Evolutionary conservation across 2,888 invertebrate species (phyloP).

Genomic region (Meloe dianella): DNA sequence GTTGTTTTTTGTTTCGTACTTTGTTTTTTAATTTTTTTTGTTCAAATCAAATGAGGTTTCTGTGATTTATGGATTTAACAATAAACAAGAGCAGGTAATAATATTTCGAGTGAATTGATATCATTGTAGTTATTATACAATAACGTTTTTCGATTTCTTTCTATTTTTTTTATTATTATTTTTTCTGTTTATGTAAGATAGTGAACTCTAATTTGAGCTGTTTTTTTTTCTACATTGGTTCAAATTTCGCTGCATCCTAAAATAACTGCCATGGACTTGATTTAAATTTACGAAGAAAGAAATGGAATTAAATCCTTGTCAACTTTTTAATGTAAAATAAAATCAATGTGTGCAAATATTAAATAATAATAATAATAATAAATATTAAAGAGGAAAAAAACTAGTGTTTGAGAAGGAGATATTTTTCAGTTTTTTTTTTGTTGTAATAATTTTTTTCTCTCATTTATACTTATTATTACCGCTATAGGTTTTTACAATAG

Average conservation of each 20-base stretch:
- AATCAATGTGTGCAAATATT: conserved; percentile 50
- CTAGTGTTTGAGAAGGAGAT: neutral
- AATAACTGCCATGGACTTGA: conserved; percentile 42
- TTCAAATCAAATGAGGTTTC: conserved; percentile 14
- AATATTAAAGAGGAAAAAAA: neutral
- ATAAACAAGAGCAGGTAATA: neutral
- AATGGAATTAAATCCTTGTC: conserved; percentile 29
- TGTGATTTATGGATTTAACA: conserved; percentile 10
- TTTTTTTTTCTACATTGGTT: conserved; percentile 15
- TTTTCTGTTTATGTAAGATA: conserved; percentile 13
- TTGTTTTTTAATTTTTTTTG: too few relatives aligned
- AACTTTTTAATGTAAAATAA: conserved; percentile 43
- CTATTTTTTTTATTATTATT: conserved; percentile 14
- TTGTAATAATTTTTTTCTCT: conserved; percentile 41
- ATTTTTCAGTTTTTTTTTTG: conserved; percentile 41
- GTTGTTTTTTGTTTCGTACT: conserved; percentile 14
- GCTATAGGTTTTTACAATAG: conserved; percentile 47
- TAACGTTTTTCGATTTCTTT: neutral
- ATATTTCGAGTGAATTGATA: conserved; percentile 3
- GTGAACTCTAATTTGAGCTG: neutral
- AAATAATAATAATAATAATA: conserved; percentile 38
- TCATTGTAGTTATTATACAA: conserved; percentile 7
- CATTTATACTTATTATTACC: conserved; percentile 45
- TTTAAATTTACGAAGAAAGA: conserved; percentile 16
- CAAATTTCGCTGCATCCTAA: conserved; percentile 39